Conservation (phyloP, 2,113 vertebrate genomes). For the Rutilus rutilus region DNA sequence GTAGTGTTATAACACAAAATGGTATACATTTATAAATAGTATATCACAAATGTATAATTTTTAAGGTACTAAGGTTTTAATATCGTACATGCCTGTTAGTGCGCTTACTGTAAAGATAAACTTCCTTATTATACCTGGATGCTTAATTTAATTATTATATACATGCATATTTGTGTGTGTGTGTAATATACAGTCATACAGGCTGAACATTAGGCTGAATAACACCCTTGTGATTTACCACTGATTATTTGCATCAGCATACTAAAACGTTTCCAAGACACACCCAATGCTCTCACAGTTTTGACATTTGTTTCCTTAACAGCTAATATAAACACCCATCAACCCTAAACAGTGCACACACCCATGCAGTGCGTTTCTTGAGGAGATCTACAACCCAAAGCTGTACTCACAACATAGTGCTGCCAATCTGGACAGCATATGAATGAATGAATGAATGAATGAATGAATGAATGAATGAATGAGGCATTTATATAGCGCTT, state of each 20-base stretch:
- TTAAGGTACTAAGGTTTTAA: background rate
- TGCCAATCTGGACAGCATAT: background rate
- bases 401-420: background rate
- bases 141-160: background rate
- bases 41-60: background rate
- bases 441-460: too few species aligned
- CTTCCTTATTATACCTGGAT: background rate
- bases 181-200: background rate
- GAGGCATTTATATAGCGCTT: too few species aligned
- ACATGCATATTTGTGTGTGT: background rate
- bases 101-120: background rate
- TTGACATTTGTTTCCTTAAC: constrained; percentile 10
- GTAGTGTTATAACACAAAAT: background rate
- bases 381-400: background rate
- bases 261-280: background rate
- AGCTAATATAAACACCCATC: constrained; percentile 18
- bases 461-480: too few species aligned
- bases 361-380: background rate
- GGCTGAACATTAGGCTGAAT: background rate
- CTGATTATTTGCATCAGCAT: constrained; percentile 4
- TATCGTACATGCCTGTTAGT: background rate
- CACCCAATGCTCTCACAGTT: constrained; percentile 14
- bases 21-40: background rate
- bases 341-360: constrained; percentile 1
- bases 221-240: background rate